These are phyloP conservation scores for Sinodicranocentrus sp. DNA, from an alignment of 2,888 invertebrate species.

Conservation along the genomic window DNA sequence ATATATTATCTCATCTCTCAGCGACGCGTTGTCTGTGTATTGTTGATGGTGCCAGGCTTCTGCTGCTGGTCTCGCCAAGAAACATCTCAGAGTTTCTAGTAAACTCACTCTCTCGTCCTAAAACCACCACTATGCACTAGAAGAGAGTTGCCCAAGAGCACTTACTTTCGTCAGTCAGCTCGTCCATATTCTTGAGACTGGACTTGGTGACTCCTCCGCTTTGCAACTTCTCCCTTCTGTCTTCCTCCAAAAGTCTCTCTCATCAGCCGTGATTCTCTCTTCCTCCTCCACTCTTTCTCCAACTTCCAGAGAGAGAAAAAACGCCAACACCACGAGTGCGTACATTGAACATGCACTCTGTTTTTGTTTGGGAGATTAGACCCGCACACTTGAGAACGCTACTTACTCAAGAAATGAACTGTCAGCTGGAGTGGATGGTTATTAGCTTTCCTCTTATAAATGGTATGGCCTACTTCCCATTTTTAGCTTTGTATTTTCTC, in stretches of 20 bases:
- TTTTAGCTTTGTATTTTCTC: too few species aligned
- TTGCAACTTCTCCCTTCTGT: background rate
- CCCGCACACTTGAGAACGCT: constrained; percentile 27
- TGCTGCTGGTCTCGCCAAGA: constrained; percentile 61
- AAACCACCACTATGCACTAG: background rate
- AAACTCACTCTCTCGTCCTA: background rate
- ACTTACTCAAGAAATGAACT: too few species aligned
- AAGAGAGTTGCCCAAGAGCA: constrained; percentile 43
- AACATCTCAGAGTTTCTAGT: constrained; percentile 49
- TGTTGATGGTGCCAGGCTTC: constrained; percentile 71
- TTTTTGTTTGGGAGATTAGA: constrained; percentile 32
- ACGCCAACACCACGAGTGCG: too few species aligned
- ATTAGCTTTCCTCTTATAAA: constrained; percentile 13
- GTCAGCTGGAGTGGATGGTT: constrained; percentile 42
- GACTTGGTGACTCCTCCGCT: constrained; percentile 49
- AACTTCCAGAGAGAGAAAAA: too few species aligned
- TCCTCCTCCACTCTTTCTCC: constrained; percentile 13
- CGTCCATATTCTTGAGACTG: constrained; percentile 46
- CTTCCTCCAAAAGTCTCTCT: too few species aligned
- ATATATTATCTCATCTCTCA: constrained; percentile 62
- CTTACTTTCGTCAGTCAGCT: constrained; percentile 57
- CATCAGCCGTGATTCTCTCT: too few species aligned
- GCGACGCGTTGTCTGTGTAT: constrained; percentile 62
- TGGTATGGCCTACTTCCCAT: too few species aligned
- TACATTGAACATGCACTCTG: constrained; percentile 23